These are phyloP conservation scores for Poeciliopsis turneri DNA, from an alignment of 2,797 vertebrate species.

Conservation along the genomic window DNA sequence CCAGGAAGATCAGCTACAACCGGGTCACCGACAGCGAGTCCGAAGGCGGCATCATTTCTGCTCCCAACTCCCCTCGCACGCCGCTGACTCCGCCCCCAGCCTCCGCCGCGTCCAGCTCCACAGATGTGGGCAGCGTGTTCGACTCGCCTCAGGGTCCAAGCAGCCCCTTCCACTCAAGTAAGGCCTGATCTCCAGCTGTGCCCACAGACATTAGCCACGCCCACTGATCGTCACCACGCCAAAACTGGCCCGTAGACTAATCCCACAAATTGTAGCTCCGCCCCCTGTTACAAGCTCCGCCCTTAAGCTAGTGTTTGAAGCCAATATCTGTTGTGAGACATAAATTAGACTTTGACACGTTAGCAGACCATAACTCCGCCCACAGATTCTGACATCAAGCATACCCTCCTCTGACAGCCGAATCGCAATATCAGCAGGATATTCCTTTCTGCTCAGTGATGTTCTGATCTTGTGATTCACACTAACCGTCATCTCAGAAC, in stretches of 20 bases:
- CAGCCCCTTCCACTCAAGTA: constrained; percentile 95
- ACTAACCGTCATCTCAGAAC: background rate
- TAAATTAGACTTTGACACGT: no score
- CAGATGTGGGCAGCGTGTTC: constrained; percentile 93
- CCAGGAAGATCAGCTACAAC: constrained; percentile 96
- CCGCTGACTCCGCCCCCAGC: constrained; percentile 92
- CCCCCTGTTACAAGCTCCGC: background rate
- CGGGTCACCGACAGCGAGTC: constrained; percentile 92
- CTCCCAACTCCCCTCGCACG: constrained; percentile 92
- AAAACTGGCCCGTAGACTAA: background rate
- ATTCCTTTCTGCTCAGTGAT: background rate
- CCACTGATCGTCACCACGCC: no score
- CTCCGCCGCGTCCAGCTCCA: constrained; percentile 89
- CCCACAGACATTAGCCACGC: background rate
- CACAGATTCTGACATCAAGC: background rate
- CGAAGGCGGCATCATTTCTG: constrained; percentile 85
- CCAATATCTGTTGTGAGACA: no score
- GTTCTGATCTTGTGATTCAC: background rate
- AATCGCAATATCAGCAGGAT: background rate
- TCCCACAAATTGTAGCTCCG: background rate
- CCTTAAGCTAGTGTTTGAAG: no score
- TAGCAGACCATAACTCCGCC: background rate
- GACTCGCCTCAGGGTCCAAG: constrained; percentile 89
- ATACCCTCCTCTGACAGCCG: background rate
- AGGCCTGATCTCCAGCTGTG: constrained; percentile 46